Conservation (phyloP, 2,888 invertebrate genomes). For the Meganola albula region DNA sequence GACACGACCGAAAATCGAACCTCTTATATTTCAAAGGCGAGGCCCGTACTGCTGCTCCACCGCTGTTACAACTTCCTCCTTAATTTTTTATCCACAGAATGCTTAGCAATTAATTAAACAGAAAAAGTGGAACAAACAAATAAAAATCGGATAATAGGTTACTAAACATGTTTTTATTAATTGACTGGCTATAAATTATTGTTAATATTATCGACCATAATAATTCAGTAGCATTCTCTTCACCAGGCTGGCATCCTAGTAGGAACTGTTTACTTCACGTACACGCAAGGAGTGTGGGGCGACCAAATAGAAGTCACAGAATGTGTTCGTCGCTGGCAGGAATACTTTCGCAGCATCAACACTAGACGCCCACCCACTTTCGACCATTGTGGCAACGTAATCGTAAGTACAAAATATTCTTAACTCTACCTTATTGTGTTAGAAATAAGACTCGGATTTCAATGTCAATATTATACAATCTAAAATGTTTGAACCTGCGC, state of each 20-base stretch:
- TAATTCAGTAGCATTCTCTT: too few relatives aligned
- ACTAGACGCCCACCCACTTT: conserved; percentile 61
- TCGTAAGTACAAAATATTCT: conserved; percentile 42
- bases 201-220: too few relatives aligned
- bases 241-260: conserved; percentile 64
- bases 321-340: conserved; percentile 61
- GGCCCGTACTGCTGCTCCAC: too few relatives aligned
- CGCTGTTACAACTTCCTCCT: too few relatives aligned
- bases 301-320: conserved; percentile 64
- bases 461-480: conserved; percentile 1
- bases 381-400: conserved; percentile 58
- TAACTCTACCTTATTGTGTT: background rate
- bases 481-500: conserved; percentile 29
- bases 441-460: background rate
- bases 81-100: too few relatives aligned
- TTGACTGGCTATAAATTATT: too few relatives aligned
- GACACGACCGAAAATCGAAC: too few relatives aligned
- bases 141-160: too few relatives aligned
- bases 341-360: conserved; percentile 61
- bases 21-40: too few relatives aligned
- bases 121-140: too few relatives aligned
- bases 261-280: conserved; percentile 65
- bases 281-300: conserved; percentile 70
- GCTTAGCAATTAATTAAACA: too few relatives aligned
- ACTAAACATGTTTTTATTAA: too few relatives aligned